Conservation (phyloP, 2,888 invertebrate genomes). For the Mayetiola destructor region DNA sequence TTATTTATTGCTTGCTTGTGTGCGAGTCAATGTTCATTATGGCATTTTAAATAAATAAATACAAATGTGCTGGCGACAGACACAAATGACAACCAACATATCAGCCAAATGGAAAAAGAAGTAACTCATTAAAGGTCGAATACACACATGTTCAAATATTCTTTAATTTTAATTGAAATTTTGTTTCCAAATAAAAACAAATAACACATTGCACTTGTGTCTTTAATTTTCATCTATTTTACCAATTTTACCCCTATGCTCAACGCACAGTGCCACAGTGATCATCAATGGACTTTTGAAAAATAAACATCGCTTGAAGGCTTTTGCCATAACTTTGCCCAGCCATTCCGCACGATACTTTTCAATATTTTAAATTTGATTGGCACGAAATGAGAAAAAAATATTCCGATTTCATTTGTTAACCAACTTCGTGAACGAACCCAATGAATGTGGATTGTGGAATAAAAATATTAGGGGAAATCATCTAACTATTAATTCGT, state of each 20-base stretch:
- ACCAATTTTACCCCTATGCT: background rate
- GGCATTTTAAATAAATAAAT: slow-evolving; percentile 11
- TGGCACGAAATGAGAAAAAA: background rate
- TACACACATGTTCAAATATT: slow-evolving; percentile 13
- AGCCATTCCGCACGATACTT: background rate
- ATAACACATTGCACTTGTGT: background rate
- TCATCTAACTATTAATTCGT: slow-evolving; percentile 11
- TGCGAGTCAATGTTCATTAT: too few relatives aligned
- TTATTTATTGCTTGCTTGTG: background rate
- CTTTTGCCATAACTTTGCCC: background rate
- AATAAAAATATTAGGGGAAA: slow-evolving; percentile 6
- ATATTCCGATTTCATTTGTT: background rate
- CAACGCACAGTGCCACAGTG: too few relatives aligned
- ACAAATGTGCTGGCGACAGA: background rate
- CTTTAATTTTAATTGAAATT: slow-evolving; percentile 12
- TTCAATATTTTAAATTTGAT: background rate
- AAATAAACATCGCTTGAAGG: too few relatives aligned
- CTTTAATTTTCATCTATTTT: background rate
- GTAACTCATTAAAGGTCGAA: slow-evolving; percentile 5
- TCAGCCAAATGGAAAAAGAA: background rate
- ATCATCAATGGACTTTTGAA: too few relatives aligned
- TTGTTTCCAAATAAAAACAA: slow-evolving; percentile 12
- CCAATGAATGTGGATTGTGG: too few relatives aligned
- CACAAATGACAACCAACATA: background rate
- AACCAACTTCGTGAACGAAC: background rate